phyloP scores from a whole-genome alignment of 2,888 invertebrate genomes.

The Tuberolachnus salignus region DNA sequence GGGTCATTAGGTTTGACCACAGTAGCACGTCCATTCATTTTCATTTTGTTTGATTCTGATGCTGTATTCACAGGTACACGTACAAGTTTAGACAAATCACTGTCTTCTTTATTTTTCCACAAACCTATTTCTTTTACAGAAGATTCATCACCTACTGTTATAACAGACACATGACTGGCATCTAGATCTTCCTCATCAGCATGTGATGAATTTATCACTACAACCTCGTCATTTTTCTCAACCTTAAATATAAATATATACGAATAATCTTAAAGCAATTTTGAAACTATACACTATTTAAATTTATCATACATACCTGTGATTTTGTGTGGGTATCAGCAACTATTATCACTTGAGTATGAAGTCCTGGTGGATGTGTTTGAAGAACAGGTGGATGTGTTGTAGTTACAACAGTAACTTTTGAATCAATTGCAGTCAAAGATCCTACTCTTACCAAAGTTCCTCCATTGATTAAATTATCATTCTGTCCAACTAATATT shows the following conservation, averaged over 20 bases:
- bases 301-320: constrained; percentile 63
- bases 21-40: constrained; percentile 45
- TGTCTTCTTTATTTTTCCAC: constrained; percentile 44
- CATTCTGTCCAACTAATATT: constrained; percentile 43
- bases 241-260: constrained; percentile 59
- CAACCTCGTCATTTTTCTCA: constrained; percentile 61
- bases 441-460: constrained; percentile 52
- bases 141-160: constrained; percentile 80
- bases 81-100: constrained; percentile 34
- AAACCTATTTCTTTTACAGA: constrained; percentile 27
- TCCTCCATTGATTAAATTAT: constrained; percentile 49
- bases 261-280: not conserved
- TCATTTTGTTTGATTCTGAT: constrained; percentile 36
- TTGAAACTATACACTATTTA: not conserved
- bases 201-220: constrained; percentile 59
- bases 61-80: constrained; percentile 33
- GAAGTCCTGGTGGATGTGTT: constrained; percentile 61
- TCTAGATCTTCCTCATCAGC: constrained; percentile 66
- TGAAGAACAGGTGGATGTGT: constrained; percentile 77
- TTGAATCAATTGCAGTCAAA: constrained; percentile 59
- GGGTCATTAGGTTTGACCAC: constrained; percentile 59
- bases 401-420: constrained; percentile 78
- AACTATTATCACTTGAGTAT: constrained; percentile 75
- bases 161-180: constrained; percentile 89
- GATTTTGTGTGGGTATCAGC: constrained; percentile 79